Conservation (phyloP, 2,888 invertebrate species). For the Portevinia maculata region DNA sequence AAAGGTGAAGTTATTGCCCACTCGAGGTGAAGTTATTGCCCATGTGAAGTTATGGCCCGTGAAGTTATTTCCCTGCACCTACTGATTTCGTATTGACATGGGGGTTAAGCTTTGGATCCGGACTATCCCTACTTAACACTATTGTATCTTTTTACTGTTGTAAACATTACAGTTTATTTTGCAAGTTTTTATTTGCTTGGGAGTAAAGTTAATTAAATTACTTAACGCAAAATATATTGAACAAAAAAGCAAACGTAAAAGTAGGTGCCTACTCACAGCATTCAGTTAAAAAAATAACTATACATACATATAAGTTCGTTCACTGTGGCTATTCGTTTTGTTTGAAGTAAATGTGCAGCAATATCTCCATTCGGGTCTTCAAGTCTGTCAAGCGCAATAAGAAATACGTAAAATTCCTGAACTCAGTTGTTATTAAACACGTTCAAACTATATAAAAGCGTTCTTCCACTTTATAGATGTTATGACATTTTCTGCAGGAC, state of each 20-base stretch:
- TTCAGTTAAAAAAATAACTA: constrained; percentile 11
- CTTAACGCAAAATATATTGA: background rate
- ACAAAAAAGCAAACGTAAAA: no score
- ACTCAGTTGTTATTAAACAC: constrained; percentile 72
- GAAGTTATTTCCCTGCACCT: no score
- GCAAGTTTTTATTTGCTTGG: constrained; percentile 7
- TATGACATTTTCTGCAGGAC: constrained; percentile 73
- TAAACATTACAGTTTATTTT: background rate
- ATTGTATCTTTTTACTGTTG: no score
- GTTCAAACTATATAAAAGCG: constrained; percentile 71
- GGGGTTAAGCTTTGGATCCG: no score
- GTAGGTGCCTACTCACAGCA: background rate
- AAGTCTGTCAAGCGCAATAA: constrained; percentile 61
- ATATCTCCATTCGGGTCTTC: constrained; percentile 47
- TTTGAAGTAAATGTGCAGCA: constrained; percentile 49
- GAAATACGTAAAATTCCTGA: constrained; percentile 70
- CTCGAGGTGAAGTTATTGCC: no score
- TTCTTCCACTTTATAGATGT: constrained; percentile 68
- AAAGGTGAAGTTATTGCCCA: no score
- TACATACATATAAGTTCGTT: background rate
- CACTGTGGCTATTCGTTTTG: constrained; percentile 23
- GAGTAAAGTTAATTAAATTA: background rate
- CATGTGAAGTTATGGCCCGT: no score
- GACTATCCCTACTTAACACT: no score
- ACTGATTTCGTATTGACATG: no score